phyloP scores from a whole-genome alignment of 35 echinoderm and acorn worm genomes.

The Ophioderma brevispina region DNA sequence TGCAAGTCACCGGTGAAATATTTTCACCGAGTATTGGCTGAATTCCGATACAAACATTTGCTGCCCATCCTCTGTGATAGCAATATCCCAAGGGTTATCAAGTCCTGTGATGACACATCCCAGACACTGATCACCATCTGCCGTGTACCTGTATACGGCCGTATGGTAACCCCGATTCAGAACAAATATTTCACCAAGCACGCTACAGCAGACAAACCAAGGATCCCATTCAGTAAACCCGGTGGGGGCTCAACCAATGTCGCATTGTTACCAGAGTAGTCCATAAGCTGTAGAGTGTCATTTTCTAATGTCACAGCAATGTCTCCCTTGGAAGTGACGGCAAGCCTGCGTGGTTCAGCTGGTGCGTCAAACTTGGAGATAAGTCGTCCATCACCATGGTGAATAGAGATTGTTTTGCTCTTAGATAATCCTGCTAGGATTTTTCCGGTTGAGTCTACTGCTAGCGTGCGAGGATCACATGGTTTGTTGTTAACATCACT shows the following conservation, averaged over 20 bases:
- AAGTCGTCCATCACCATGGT: neutral
- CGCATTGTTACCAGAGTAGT: neutral
- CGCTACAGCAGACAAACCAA: neutral
- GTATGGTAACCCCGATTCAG: neutral
- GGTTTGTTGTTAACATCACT: neutral
- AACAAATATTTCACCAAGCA: neutral
- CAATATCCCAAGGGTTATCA: neutral
- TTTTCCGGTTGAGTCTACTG: neutral
- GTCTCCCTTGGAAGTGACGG: neutral
- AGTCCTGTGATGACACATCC: neutral
- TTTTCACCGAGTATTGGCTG: neutral
- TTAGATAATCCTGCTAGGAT: neutral
- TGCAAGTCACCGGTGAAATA: no score
- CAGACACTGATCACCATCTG: neutral
- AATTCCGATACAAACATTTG: neutral
- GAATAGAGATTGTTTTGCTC: neutral
- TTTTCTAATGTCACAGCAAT: neutral
- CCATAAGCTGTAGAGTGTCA: neutral
- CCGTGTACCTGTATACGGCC: neutral
- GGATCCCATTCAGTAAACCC: neutral
- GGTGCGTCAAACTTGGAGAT: neutral
- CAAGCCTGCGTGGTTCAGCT: neutral
- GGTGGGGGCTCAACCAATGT: neutral
- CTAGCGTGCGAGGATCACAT: neutral
- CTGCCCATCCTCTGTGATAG: neutral